Evolutionary conservation across 2,888 invertebrate species (phyloP).

Genomic region (Polydrusus cervinus): DNA sequence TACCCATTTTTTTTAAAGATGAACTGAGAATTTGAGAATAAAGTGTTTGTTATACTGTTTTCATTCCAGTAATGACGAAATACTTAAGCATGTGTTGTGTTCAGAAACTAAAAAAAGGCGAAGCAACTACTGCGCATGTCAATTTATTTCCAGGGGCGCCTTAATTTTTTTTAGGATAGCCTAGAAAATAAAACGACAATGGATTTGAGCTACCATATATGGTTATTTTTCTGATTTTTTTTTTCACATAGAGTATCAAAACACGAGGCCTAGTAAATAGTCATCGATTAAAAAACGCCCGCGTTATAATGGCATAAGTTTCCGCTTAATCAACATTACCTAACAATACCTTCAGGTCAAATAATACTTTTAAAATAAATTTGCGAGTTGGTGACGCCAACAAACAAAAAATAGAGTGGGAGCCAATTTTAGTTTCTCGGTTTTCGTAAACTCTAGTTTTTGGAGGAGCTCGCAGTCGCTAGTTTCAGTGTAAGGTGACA

Average conservation of each 20-base stretch:
- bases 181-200: neutral
- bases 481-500: constrained; percentile 40
- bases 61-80: too few species aligned
- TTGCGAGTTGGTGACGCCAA: constrained; percentile 32
- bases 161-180: neutral
- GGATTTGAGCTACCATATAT: constrained; percentile 1
- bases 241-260: neutral
- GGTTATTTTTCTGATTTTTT: neutral
- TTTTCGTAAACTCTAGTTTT: constrained; percentile 42
- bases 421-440: constrained; percentile 32
- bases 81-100: too few species aligned
- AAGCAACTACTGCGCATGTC: too few species aligned
- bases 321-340: constrained; percentile 39
- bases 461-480: constrained; percentile 39
- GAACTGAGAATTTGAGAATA: too few species aligned
- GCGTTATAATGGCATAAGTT: neutral
- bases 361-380: constrained; percentile 45
- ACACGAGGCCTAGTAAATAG: neutral
- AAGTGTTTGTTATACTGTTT: too few species aligned
- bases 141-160: too few species aligned
- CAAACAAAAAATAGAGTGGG: constrained; percentile 41
- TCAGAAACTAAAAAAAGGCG: too few species aligned
- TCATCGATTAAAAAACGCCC: constrained; percentile 11
- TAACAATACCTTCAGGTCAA: constrained; percentile 25
- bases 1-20: too few species aligned